A percentile compares a stretch with the other conserved stretches of the same genome.
These are phyloP conservation scores for Lophotriccus pileatus DNA, from an alignment of 2,797 vertebrate genomes.

Conservation along the genomic window DNA sequence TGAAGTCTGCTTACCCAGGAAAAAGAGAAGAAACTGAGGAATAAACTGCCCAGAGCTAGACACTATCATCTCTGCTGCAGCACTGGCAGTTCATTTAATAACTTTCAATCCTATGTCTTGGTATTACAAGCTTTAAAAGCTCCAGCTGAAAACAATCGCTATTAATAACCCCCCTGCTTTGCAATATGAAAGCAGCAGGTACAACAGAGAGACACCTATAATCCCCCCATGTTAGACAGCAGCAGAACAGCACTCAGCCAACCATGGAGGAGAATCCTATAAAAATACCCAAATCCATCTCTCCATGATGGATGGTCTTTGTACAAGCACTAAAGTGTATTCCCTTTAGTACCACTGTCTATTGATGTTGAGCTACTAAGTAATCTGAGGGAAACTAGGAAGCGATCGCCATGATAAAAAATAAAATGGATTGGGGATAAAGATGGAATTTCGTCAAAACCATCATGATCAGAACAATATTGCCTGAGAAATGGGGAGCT, in stretches of 20 bases:
- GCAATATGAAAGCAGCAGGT: slow-evolving; percentile 38
- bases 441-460: slow-evolving; percentile 59
- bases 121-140: slow-evolving; percentile 47
- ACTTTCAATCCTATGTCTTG: slow-evolving; percentile 20
- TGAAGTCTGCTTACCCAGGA: not conserved
- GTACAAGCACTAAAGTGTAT: slow-evolving; percentile 63
- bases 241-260: slow-evolving; percentile 60
- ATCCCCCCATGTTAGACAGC: slow-evolving; percentile 45
- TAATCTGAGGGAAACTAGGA: slow-evolving; percentile 64
- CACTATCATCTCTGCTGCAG: not conserved
- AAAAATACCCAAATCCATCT: slow-evolving; percentile 63
- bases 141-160: slow-evolving; percentile 37
- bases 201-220: slow-evolving; percentile 55
- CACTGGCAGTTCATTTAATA: slow-evolving; percentile 37
- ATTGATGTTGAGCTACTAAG: slow-evolving; percentile 65
- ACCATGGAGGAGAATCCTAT: slow-evolving; percentile 54
- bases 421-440: slow-evolving; percentile 60
- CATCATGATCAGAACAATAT: slow-evolving; percentile 63
- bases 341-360: slow-evolving; percentile 65
- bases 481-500: slow-evolving; percentile 42
- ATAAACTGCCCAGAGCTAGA: not conserved
- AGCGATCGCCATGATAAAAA: slow-evolving; percentile 51
- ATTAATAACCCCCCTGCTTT: slow-evolving; percentile 54
- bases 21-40: slow-evolving; percentile 25
- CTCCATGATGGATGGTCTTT: slow-evolving; percentile 61